These are phyloP conservation scores for Neotoma lepida DNA, from an alignment of 2,113 vertebrate species.

Conservation along the genomic window DNA sequence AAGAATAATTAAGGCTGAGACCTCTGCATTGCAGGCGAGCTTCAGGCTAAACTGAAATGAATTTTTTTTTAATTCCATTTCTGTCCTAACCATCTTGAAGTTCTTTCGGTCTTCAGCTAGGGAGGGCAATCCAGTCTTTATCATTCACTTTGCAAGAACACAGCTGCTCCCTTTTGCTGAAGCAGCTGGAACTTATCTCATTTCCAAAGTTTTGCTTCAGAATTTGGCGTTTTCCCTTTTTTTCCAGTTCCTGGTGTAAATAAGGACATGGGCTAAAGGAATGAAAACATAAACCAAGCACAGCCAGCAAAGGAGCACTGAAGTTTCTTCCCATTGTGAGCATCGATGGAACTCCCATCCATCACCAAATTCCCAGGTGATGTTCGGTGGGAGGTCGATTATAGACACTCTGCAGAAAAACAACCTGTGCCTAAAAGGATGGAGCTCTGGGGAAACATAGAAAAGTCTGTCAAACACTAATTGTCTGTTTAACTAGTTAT, in stretches of 20 bases:
- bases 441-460: not conserved
- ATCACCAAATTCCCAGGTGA: slow-evolving; percentile 38
- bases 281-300: slow-evolving; percentile 64
- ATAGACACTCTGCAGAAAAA: not conserved
- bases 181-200: slow-evolving; percentile 78
- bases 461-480: not conserved
- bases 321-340: slow-evolving; percentile 54
- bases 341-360: not conserved
- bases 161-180: slow-evolving; percentile 80
- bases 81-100: slow-evolving; percentile 65
- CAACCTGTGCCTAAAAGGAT: slow-evolving; percentile 18
- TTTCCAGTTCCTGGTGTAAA: slow-evolving; percentile 72
- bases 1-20: slow-evolving; percentile 39
- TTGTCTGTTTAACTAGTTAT: not conserved
- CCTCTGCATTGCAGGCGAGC: slow-evolving; percentile 9
- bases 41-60: slow-evolving; percentile 61
- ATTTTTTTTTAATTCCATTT: slow-evolving; percentile 45
- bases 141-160: slow-evolving; percentile 57
- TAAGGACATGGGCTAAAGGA: slow-evolving; percentile 72
- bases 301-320: slow-evolving; percentile 36
- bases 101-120: slow-evolving; percentile 52
- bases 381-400: not conserved
- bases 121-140: slow-evolving; percentile 64
- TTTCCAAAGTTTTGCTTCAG: slow-evolving; percentile 73
- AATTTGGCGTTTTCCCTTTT: slow-evolving; percentile 70